Percentiles rank a stretch among this genome's conserved stretches.
Evolutionary conservation across 2,113 vertebrate species (phyloP).

Genomic region (Cyrtonyx montezumae): DNA sequence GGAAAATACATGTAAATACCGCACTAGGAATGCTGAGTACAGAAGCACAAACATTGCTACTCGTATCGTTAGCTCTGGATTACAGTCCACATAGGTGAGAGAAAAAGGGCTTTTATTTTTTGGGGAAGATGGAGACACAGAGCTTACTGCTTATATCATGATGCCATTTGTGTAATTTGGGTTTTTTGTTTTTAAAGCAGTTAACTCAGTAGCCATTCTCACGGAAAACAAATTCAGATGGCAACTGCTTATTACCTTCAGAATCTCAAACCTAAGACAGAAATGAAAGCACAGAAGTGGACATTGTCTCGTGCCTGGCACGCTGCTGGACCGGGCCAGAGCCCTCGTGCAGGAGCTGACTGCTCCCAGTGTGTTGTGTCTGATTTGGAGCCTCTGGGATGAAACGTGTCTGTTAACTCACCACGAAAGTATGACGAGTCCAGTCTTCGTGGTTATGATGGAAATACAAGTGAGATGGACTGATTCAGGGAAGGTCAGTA

Average conservation of each 20-base stretch:
- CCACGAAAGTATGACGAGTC: not conserved
- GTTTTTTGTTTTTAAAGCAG: not conserved
- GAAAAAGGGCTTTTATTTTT: not conserved
- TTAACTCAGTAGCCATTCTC: not conserved
- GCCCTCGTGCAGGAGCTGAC: not conserved
- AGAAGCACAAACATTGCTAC: constrained; percentile 30
- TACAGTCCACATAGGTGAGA: not conserved
- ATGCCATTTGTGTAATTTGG: not conserved
- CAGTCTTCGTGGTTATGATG: not conserved
- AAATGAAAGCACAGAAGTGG: not conserved
- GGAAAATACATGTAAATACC: constrained; percentile 60
- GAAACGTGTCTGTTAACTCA: not conserved
- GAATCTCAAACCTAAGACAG: not conserved
- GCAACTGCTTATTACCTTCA: not conserved
- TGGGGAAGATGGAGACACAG: not conserved
- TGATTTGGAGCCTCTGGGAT: not conserved
- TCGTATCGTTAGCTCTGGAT: constrained; percentile 24
- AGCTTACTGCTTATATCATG: not conserved
- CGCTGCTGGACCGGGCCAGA: not conserved
- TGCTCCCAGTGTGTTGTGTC: not conserved
- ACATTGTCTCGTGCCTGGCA: not conserved
- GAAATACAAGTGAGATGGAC: not conserved
- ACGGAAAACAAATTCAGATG: not conserved
- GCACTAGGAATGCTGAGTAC: constrained; percentile 45
- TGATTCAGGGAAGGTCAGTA: not conserved